These are phyloP conservation scores for Melinopterus prodromus DNA, from an alignment of 2,888 invertebrate species.

Conservation along the genomic window DNA sequence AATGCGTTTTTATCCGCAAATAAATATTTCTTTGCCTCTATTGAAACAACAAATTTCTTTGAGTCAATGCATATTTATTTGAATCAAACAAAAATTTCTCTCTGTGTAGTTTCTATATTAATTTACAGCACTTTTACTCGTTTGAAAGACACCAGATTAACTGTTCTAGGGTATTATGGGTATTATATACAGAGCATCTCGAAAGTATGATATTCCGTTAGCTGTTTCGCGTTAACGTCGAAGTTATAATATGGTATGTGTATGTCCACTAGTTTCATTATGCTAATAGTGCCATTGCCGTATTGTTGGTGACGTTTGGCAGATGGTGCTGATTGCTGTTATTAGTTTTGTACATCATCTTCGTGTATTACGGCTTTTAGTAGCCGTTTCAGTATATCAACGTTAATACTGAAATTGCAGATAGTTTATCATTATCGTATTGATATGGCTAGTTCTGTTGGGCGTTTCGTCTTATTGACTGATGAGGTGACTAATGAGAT, in stretches of 20 bases:
- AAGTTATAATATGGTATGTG: background rate
- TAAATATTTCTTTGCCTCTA: too few relatives aligned
- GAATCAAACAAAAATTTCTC: too few relatives aligned
- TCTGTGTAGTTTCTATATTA: background rate
- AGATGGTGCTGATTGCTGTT: background rate
- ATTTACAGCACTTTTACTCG: background rate
- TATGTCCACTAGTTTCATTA: background rate
- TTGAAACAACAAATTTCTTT: too few relatives aligned
- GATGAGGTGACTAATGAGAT: too few relatives aligned
- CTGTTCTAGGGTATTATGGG: background rate
- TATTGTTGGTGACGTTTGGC: background rate
- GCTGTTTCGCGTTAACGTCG: background rate
- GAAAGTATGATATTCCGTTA: background rate
- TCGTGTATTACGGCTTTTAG: background rate
- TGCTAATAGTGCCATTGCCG: background rate
- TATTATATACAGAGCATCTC: conserved; percentile 4
- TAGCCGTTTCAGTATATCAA: background rate
- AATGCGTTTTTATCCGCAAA: too few relatives aligned
- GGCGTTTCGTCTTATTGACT: too few relatives aligned
- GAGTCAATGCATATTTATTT: too few relatives aligned
- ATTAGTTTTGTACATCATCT: background rate
- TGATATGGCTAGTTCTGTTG: background rate
- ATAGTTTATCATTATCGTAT: background rate
- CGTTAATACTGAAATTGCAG: background rate
- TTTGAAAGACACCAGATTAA: too few relatives aligned